Conservation (phyloP, 2,113 vertebrate genomes). For the Macrotus californicus region DNA sequence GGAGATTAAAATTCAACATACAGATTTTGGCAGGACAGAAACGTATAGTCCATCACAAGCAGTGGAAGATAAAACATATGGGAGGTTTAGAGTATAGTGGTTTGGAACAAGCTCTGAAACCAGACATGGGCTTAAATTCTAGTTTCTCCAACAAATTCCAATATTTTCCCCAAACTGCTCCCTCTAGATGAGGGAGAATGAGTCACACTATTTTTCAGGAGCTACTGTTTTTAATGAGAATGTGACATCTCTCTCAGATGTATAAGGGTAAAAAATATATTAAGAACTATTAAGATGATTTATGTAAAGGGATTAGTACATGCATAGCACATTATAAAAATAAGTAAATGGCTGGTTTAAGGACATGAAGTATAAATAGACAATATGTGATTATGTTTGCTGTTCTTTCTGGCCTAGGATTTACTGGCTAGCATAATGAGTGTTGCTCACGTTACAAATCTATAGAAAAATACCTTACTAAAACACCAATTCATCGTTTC, state of each 20-base stretch:
- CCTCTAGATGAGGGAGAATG: background rate
- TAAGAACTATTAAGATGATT: conserved; percentile 13
- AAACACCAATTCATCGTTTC: conserved; percentile 29
- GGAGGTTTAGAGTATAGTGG: background rate
- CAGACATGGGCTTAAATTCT: background rate
- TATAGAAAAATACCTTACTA: conserved; percentile 11
- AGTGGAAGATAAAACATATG: background rate
- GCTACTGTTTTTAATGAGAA: conserved; percentile 3
- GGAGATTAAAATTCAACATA: background rate
- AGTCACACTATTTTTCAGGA: background rate
- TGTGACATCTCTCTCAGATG: background rate
- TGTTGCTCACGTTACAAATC: background rate
- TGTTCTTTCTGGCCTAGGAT: background rate
- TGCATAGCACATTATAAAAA: background rate
- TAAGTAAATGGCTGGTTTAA: conserved; percentile 31
- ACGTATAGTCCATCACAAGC: background rate
- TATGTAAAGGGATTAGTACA: background rate
- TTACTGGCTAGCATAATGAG: background rate
- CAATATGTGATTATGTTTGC: conserved; percentile 39
- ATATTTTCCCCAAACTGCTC: background rate
- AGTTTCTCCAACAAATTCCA: background rate
- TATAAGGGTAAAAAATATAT: background rate
- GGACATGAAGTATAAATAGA: conserved; percentile 37
- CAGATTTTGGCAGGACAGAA: background rate
- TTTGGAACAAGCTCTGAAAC: background rate